phyloP scores from a whole-genome alignment of 2,797 vertebrate species.

The Ctenopoma kingsleyae region DNA sequence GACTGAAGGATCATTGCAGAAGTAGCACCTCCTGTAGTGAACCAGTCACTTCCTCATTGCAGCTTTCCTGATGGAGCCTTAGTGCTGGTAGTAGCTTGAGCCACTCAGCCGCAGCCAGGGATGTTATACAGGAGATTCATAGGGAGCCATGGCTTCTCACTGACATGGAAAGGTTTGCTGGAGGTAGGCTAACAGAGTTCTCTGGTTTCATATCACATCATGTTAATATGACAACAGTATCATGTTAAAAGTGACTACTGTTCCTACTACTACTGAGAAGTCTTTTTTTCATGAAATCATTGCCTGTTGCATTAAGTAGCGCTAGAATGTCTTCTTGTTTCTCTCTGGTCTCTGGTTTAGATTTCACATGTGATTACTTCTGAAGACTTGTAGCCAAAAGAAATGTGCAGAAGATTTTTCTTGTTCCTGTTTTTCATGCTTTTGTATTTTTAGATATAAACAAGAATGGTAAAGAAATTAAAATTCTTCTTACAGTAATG shows the following conservation, averaged over 20 bases:
- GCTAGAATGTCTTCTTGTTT: constrained; percentile 38
- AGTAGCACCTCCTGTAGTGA: constrained; percentile 68
- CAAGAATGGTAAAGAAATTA: not conserved
- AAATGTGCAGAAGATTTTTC: constrained; percentile 1
- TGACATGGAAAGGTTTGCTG: constrained; percentile 83
- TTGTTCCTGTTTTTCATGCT: constrained; percentile 1
- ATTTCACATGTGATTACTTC: constrained; percentile 43
- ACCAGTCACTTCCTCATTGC: constrained; percentile 73
- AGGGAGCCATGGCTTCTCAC: constrained; percentile 87
- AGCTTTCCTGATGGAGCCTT: constrained; percentile 54
- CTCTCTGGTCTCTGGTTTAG: constrained; percentile 27
- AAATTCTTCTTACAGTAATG: not conserved
- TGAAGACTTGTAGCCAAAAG: constrained; percentile 22
- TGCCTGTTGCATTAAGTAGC: constrained; percentile 30
- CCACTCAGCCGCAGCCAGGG: constrained; percentile 54
- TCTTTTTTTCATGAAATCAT: constrained; percentile 55
- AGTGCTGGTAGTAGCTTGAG: constrained; percentile 41
- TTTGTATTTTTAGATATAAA: not conserved
- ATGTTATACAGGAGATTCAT: constrained; percentile 90
- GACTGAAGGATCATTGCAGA: constrained; percentile 61
- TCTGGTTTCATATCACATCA: constrained; percentile 53
- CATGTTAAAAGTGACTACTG: constrained; percentile 38
- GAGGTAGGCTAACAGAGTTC: constrained; percentile 86
- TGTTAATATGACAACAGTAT: constrained; percentile 47
- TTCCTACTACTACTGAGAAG: constrained; percentile 27